Evolutionary conservation across 2,113 vertebrate genomes (phyloP).

Genomic region (Phalacrocorax brasilianus): DNA sequence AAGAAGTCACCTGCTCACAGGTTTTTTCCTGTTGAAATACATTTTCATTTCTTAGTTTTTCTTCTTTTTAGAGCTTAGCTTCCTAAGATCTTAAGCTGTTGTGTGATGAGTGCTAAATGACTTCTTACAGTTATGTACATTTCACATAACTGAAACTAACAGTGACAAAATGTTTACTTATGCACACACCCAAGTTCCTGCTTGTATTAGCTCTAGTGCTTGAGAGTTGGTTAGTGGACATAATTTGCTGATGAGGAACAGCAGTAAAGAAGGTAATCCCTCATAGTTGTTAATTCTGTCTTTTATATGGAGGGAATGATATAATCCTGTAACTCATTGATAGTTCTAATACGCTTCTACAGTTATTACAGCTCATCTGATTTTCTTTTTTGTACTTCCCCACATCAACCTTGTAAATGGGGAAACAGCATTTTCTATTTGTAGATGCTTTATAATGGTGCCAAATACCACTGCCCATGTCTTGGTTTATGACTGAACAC

Average conservation of each 20-base stretch:
- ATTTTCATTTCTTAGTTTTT: not conserved
- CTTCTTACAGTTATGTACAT: not conserved
- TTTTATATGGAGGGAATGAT: not conserved
- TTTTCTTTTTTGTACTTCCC: not conserved
- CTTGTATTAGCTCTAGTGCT: not conserved
- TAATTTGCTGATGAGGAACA: not conserved
- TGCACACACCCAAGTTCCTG: not conserved
- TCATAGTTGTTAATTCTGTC: not conserved
- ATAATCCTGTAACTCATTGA: not conserved
- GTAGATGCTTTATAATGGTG: not conserved
- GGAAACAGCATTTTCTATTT: not conserved
- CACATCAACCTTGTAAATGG: not conserved
- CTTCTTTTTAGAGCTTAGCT: not conserved
- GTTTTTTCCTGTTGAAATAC: not conserved
- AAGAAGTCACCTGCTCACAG: not conserved
- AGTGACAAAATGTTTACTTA: slow-evolving; percentile 19
- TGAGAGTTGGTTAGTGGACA: not conserved
- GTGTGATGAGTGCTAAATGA: not conserved
- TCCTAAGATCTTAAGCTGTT: not conserved
- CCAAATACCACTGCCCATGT: not conserved
- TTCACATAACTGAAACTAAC: not conserved
- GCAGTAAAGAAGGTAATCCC: not conserved
- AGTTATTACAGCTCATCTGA: not conserved
- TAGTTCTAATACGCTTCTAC: not conserved
- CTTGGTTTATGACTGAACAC: not conserved